A percentile compares a stretch with the other conserved stretches of the same genome.
Evolutionary conservation across 2,888 invertebrate genomes (phyloP).

Genomic region (Dendrolimus houi): DNA sequence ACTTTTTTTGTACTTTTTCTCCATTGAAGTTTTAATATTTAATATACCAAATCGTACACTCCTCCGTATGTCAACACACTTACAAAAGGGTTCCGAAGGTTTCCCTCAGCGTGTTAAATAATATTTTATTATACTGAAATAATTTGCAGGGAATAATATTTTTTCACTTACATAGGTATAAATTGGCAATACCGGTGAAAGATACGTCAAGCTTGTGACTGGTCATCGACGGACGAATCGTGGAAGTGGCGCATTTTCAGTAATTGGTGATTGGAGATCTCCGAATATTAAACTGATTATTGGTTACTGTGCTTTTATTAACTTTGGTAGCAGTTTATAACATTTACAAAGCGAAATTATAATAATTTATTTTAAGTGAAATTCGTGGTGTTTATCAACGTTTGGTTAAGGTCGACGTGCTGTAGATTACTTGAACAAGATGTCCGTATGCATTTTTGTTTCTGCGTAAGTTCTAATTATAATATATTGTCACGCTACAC

Average conservation of each 20-base stretch:
- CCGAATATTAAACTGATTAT: slow-evolving; percentile 71
- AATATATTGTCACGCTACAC: too few species aligned
- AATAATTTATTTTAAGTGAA: slow-evolving; percentile 31
- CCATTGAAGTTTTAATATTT: too few species aligned
- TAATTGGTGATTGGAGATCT: slow-evolving; percentile 77
- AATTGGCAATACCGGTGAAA: slow-evolving; percentile 31
- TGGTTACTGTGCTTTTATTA: slow-evolving; percentile 65
- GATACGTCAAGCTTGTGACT: slow-evolving; percentile 72
- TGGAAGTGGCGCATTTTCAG: slow-evolving; percentile 71
- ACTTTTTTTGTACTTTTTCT: too few species aligned
- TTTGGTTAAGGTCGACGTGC: slow-evolving; percentile 32
- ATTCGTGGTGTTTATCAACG: slow-evolving; percentile 20
- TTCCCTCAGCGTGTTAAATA: too few species aligned
- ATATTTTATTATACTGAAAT: too few species aligned
- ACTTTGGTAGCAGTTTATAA: slow-evolving; percentile 54
- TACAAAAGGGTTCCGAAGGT: too few species aligned
- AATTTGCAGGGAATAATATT: too few species aligned
- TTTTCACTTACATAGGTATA: not conserved
- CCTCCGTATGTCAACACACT: too few species aligned
- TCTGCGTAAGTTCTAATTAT: slow-evolving; percentile 79
- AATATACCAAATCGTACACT: too few species aligned
- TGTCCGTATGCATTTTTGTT: slow-evolving; percentile 83
- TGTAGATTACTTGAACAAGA: slow-evolving; percentile 53
- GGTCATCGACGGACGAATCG: slow-evolving; percentile 76
- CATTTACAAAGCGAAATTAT: slow-evolving; percentile 34